Conservation (phyloP, 2,797 vertebrate genomes). For the Clarias laeviceps region DNA sequence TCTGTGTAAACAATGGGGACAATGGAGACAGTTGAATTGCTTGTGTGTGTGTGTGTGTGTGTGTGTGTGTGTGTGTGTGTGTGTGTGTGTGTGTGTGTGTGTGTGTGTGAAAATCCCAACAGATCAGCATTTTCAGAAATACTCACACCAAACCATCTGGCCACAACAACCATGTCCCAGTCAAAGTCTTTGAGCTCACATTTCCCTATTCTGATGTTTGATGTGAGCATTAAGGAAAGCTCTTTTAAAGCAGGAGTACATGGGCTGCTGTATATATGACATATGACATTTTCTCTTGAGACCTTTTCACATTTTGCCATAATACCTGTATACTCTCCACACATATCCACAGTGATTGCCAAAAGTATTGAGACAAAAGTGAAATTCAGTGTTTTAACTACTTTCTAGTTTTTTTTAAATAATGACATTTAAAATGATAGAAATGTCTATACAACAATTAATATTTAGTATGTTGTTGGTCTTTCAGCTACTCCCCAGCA, state of each 20-base stretch:
- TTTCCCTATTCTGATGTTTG: not conserved
- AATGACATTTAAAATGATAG: too few species aligned
- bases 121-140: not conserved
- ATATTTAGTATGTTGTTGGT: too few species aligned
- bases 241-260: not conserved
- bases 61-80: too few species aligned
- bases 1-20: too few species aligned
- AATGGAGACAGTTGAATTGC: too few species aligned
- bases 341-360: not conserved
- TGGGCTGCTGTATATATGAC: not conserved
- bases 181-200: not conserved
- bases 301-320: not conserved
- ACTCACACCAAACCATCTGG: not conserved
- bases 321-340: not conserved
- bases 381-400: not conserved
- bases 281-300: not conserved
- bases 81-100: too few species aligned
- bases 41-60: too few species aligned
- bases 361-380: not conserved
- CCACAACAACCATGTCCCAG: not conserved
- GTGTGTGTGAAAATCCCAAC: not conserved
- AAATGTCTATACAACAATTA: too few species aligned
- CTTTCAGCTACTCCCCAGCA: too few species aligned
- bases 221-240: not conserved
- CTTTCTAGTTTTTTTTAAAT: too few species aligned